Base-by-base conservation (phyloP, 2,113 vertebrate species). In the Lycaon pictus region DNA sequence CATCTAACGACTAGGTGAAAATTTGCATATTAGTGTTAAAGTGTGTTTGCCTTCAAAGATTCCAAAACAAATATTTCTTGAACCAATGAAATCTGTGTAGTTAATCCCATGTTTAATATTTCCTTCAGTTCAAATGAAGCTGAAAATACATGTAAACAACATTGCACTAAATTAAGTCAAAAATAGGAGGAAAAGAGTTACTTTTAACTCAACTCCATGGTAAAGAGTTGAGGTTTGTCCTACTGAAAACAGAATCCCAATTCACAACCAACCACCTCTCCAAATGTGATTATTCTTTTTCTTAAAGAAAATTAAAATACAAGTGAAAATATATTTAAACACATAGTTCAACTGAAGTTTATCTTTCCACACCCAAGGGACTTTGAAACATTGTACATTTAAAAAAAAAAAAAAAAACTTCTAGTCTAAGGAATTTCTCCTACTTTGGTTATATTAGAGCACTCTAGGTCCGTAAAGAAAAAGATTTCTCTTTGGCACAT, bases 321-420 rank as follows among this genome's bases (percentile, higher is more conserved):
- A 95, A 93, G 17, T 0, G 48, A 83, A 71, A 89, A 60, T 53
- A 83, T 86, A 92, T 93, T 97, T 94, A 94, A 89, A 86, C 62
- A 55, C 17, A 77, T 7, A 55, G 7, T 29, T 86, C 7, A 35
- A 22, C 63, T 94, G 88, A 88, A 82, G 91, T 95, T 65, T 63
- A 12, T 63, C 32, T 74, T 74, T 96, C n/a, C 84, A 89, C 16
- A 90, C 9, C 29, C 32, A 97, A 51, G 83, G 81, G 22, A 35
- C 90, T 96, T 93, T 95, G 96, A 95, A 29, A 80, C 16, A 71
- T 32, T 96, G 22, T 79, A 60, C 19, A 65, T 43, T 43, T 15
- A 55, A n/a, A 16, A 43, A 43, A 43, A 5, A 43, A 43, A 43
- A 5, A 43, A 43, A 43, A n/a, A 35, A 95, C 13, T 67, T 89